These are phyloP conservation scores for Blastobasis lacticolella DNA, from an alignment of 2,888 invertebrate species.

Conservation along the genomic window DNA sequence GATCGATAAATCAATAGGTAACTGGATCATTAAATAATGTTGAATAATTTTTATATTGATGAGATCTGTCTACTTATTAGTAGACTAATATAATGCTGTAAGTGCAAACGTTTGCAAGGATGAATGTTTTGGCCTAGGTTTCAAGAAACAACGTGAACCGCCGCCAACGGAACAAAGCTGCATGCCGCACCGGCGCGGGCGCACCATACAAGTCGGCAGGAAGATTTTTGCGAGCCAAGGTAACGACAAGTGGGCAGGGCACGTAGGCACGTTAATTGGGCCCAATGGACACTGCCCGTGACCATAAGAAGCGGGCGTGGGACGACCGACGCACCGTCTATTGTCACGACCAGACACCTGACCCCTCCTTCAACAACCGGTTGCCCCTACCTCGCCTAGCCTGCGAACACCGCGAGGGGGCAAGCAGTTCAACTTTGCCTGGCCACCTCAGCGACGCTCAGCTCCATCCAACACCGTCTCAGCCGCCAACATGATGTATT, in stretches of 20 bases:
- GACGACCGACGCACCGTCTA: constrained; percentile 59
- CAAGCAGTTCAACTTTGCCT: constrained; percentile 26
- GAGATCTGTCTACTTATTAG: too few relatives aligned
- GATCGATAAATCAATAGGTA: too few relatives aligned
- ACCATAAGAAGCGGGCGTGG: constrained; percentile 63
- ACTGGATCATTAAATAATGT: too few relatives aligned
- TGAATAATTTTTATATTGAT: too few relatives aligned
- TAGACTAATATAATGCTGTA: too few relatives aligned
- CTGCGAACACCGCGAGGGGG: constrained; percentile 12
- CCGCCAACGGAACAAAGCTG: too few relatives aligned
- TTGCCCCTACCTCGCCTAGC: not conserved
- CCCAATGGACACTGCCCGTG: constrained; percentile 59
- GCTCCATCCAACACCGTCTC: constrained; percentile 37
- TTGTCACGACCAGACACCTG: constrained; percentile 32
- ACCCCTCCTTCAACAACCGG: constrained; percentile 17
- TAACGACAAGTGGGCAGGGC: constrained; percentile 65
- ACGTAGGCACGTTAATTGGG: constrained; percentile 70
- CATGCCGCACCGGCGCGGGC: too few relatives aligned
- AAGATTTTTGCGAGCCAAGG: constrained; percentile 57
- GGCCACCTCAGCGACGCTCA: constrained; percentile 20
- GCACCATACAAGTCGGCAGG: constrained; percentile 37
- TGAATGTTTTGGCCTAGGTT: too few relatives aligned
- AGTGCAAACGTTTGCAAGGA: too few relatives aligned
- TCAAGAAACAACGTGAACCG: too few relatives aligned
- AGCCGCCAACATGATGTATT: constrained; percentile 47